Evolutionary conservation across 2,113 vertebrate genomes (phyloP).

Genomic region (Tichodroma muraria): DNA sequence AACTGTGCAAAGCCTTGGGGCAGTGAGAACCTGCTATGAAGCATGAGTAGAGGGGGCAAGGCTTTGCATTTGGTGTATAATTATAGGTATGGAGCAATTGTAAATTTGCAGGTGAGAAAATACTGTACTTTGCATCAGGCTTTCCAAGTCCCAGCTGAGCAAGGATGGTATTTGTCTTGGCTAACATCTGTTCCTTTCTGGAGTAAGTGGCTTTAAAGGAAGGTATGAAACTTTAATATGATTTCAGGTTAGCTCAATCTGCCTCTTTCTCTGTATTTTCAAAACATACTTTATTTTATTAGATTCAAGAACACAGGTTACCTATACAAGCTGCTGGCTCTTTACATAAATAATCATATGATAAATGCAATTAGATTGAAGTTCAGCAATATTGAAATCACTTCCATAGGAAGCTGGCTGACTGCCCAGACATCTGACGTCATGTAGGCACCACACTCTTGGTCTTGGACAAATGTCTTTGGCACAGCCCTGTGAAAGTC

Average conservation of each 20-base stretch:
- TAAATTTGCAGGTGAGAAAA: conserved; percentile 28
- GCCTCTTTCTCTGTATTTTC: background rate
- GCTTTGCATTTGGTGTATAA: background rate
- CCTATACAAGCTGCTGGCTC: background rate
- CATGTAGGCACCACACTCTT: background rate
- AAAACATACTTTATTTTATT: background rate
- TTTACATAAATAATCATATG: conserved; percentile 6
- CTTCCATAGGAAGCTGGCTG: conserved; percentile 40
- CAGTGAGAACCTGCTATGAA: background rate
- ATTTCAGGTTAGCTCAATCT: background rate
- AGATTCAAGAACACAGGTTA: background rate
- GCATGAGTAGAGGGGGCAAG: background rate
- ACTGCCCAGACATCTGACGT: conserved; percentile 1
- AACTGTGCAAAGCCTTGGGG: background rate
- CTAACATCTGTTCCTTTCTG: background rate
- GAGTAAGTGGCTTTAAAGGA: conserved; percentile 15
- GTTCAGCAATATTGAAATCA: conserved; percentile 5
- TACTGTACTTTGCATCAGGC: background rate
- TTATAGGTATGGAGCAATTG: background rate
- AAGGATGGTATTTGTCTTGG: conserved; percentile 8
- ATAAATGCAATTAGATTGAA: conserved; percentile 21
- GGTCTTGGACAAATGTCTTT: conserved; percentile 11
- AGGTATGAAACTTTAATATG: background rate
- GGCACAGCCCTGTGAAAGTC: conserved; percentile 7
- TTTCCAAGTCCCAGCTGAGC: background rate